These are phyloP conservation scores for Drosophila infuscata DNA, from an alignment of 2,888 invertebrate species.

Conservation along the genomic window DNA sequence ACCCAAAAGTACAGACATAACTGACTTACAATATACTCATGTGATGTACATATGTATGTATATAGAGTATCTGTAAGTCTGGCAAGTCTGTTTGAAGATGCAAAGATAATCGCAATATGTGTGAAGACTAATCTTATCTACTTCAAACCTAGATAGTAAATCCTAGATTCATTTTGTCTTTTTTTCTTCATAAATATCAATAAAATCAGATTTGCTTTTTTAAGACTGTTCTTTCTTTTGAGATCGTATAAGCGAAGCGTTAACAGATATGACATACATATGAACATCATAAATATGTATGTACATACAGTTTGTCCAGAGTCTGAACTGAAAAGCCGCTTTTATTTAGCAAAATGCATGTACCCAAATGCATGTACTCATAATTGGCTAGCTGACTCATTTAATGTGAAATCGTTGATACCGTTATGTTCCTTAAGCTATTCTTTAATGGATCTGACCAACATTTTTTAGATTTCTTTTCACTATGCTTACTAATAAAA, in stretches of 20 bases:
- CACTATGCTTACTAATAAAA: too few species aligned
- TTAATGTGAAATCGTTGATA: too few species aligned
- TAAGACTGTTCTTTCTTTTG: not conserved
- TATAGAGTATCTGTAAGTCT: conserved; percentile 9
- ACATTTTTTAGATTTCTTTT: too few species aligned
- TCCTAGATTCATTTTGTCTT: not conserved
- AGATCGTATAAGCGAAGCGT: not conserved
- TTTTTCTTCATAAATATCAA: not conserved
- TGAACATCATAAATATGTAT: not conserved
- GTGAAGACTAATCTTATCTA: conserved; percentile 19
- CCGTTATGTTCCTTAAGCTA: too few species aligned
- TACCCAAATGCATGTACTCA: too few species aligned
- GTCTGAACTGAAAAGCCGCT: too few species aligned
- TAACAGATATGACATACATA: not conserved
- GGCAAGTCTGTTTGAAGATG: not conserved
- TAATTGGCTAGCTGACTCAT: too few species aligned
- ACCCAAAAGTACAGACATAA: not conserved
- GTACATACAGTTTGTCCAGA: not conserved
- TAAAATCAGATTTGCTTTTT: not conserved
- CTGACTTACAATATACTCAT: not conserved
- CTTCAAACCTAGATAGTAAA: not conserved
- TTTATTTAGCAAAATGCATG: too few species aligned
- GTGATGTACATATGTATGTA: not conserved
- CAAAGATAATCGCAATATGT: too few species aligned
- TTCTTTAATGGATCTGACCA: too few species aligned